Percentiles rank a stretch among this genome's conserved stretches.
Conservation (phyloP, 2,797 vertebrate genomes). For the Pitangus sulphuratus region DNA sequence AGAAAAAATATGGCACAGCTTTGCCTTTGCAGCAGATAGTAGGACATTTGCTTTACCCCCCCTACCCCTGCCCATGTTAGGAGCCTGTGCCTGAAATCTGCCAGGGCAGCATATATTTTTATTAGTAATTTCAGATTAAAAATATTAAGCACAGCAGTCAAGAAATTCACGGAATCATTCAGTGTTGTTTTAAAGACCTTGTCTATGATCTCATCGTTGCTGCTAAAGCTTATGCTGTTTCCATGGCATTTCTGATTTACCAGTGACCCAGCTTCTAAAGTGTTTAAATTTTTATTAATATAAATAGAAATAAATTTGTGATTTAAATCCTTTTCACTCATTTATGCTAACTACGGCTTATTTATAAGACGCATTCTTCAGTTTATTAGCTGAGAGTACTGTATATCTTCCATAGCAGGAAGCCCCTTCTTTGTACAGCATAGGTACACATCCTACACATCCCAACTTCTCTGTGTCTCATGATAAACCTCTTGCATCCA, state of each 20-base stretch:
- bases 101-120: not conserved
- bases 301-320: not conserved
- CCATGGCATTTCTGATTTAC: slow-evolving; percentile 20
- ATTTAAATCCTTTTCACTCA: not conserved
- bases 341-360: not conserved
- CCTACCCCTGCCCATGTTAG: not conserved
- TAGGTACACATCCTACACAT: not conserved
- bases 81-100: not conserved
- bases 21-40: not conserved
- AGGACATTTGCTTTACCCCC: not conserved
- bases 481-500: accelerated
- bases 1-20: not conserved
- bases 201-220: not conserved
- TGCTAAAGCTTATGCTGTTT: slow-evolving; percentile 17
- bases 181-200: not conserved
- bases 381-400: not conserved
- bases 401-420: not conserved
- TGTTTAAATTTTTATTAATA: not conserved
- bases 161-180: not conserved
- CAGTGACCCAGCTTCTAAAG: not conserved
- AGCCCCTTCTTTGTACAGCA: not conserved
- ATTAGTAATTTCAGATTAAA: slow-evolving; percentile 13
- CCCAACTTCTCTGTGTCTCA: not conserved
- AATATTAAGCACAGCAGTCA: slow-evolving; percentile 14
- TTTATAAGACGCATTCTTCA: not conserved